A percentile compares a stretch with the other conserved stretches of the same genome.
Conservation (phyloP, 1,140 invertebrate species). For the Drosophila melanica region DNA sequence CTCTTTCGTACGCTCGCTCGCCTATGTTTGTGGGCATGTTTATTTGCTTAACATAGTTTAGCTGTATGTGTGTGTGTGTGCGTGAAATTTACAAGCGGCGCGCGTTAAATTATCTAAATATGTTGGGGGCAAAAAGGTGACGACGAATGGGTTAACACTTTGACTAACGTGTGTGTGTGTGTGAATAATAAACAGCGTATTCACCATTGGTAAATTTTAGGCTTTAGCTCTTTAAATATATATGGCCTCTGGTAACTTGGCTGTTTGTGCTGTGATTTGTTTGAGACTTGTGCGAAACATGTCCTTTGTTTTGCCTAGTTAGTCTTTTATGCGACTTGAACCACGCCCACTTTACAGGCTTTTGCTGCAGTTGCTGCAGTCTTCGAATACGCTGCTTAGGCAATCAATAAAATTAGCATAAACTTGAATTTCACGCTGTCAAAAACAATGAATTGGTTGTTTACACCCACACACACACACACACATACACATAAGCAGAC, state of each 20-base stretch:
- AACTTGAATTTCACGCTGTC: constrained; percentile 65
- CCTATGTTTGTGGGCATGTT: constrained; percentile 42
- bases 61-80: constrained; percentile 63
- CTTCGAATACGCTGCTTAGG: neutral
- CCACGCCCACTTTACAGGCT: constrained; percentile 24
- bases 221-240: neutral
- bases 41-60: constrained; percentile 80
- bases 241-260: neutral
- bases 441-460: constrained; percentile 59
- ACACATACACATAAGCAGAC: constrained; percentile 2
- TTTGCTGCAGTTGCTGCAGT: neutral
- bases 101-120: constrained; percentile 81
- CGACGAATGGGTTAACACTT: constrained; percentile 80
- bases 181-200: constrained; percentile 12
- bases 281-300: neutral
- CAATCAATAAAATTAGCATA: constrained; percentile 79
- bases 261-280: neutral
- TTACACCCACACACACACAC: constrained; percentile 10
- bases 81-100: constrained; percentile 75
- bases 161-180: constrained; percentile 28
- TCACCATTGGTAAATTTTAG: neutral
- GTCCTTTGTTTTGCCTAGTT: neutral
- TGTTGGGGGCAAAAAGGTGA: constrained; percentile 78
- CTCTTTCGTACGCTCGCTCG: constrained; percentile 7
- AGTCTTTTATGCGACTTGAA: neutral